Evolutionary conservation across 2,888 invertebrate species (phyloP).

Genomic region (Acrobasis consociella): DNA sequence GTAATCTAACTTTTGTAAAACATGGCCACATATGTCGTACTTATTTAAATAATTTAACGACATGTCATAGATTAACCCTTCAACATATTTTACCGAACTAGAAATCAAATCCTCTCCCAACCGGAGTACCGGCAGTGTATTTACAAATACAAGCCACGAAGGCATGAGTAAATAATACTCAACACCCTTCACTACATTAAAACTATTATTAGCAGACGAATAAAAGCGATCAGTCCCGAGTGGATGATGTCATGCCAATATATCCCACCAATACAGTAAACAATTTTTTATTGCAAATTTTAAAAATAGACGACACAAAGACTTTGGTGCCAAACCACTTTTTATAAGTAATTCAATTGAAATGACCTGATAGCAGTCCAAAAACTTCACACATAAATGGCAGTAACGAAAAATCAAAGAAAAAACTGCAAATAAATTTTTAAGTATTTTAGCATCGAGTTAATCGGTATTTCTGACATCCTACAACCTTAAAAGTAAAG

Average conservation of each 20-base stretch:
- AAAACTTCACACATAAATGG: background rate
- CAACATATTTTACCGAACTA: too few species aligned
- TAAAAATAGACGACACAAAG: background rate
- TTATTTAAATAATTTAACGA: too few species aligned
- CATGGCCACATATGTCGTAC: too few species aligned
- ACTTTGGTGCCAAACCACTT: constrained; percentile 17
- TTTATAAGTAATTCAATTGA: background rate
- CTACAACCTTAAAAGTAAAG: too few species aligned
- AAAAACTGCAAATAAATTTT: background rate
- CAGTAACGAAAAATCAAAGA: background rate
- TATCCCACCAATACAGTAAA: background rate
- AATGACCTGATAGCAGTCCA: constrained; percentile 10
- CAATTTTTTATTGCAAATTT: background rate
- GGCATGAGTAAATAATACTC: too few species aligned
- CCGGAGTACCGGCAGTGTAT: too few species aligned
- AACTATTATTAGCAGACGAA: background rate
- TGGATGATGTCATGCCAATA: constrained; percentile 2
- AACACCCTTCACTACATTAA: background rate
- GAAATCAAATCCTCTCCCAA: too few species aligned
- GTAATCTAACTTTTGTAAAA: too few species aligned
- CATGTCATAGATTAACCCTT: too few species aligned
- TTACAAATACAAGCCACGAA: too few species aligned
- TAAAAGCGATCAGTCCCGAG: background rate
- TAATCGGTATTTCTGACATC: too few species aligned
- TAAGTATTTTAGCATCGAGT: background rate